Evolutionary conservation across 1,140 invertebrate genomes (phyloP).

Genomic region (Leptinotarsa defecta): DNA sequence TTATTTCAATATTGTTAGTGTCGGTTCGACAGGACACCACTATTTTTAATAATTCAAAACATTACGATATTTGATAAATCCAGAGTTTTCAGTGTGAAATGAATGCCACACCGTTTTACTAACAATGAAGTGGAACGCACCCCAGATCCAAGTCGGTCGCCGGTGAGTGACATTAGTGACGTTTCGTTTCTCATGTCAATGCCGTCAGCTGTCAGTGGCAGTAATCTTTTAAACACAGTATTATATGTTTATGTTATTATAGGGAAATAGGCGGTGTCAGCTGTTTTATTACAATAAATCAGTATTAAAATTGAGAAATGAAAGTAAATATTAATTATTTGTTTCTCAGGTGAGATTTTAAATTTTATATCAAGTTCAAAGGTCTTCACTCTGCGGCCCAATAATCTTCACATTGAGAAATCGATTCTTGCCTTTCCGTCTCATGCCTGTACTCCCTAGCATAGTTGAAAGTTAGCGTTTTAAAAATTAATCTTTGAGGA

Average conservation of each 20-base stretch:
- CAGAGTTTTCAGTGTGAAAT: too few relatives aligned
- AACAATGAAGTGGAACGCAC: too few relatives aligned
- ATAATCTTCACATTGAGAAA: neutral
- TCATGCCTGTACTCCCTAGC: neutral
- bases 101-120: too few relatives aligned
- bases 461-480: neutral
- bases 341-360: neutral
- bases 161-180: too few relatives aligned
- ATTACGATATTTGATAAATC: too few relatives aligned
- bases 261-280: neutral
- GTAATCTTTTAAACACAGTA: too few relatives aligned
- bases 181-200: too few relatives aligned
- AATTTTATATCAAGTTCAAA: neutral
- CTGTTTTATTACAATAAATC: neutral
- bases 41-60: too few relatives aligned
- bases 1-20: too few relatives aligned
- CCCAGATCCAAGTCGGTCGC: too few relatives aligned
- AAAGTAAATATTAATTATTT: neutral
- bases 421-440: neutral
- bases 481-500: neutral
- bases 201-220: too few relatives aligned
- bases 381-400: neutral
- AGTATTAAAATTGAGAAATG: neutral
- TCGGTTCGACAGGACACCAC: too few relatives aligned
- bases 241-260: neutral